Base-by-base conservation (phyloP, 2,888 invertebrate species). In the Pyralis farinalis region DNA sequence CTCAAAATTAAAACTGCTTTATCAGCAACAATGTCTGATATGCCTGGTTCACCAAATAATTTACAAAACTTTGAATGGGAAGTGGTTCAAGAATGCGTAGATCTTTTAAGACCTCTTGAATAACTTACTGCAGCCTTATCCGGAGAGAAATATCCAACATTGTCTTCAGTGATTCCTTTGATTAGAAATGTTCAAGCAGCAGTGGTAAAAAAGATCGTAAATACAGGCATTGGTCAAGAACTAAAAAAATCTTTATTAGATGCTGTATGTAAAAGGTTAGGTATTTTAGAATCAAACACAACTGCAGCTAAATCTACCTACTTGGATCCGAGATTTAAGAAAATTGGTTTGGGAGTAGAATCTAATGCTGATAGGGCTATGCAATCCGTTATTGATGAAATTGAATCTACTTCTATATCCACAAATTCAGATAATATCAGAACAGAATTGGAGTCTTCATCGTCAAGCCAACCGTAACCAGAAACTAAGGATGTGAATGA, bases 81-180 rank as follows among this genome's bases (percentile, higher is more conserved):
- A n/a, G n/a, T n/a, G n/a, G n/a, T n/a, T n/a, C n/a, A n/a, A n/a
- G n/a, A n/a, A n/a, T n/a, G n/a, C n/a, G n/a, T n/a, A n/a, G n/a
- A n/a, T n/a, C n/a, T n/a, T n/a, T n/a, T 57, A 30, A 34, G 43
- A 9, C 53, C 55, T n/a, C 42, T 59, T 29, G 55, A 58, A 40
- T 43, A 52, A 28, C 32, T 59, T 3, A 51, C 59, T 3, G 11
- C 31, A 1, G 39, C 45, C 34, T 40, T 63, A 42, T n/a, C n/a
- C n/a, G n/a, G n/a, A n/a, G n/a, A n/a, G n/a, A n/a, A n/a, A n/a
- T n/a, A n/a, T n/a, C n/a, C n/a, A n/a, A n/a, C n/a, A n/a, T n/a
- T n/a, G n/a, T n/a, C n/a, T n/a, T n/a, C n/a, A n/a, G n/a, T n/a
- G n/a, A n/a, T n/a, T n/a, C n/a, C n/a, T n/a, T n/a, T n/a, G n/a